These are phyloP conservation scores for Halcyon chelicuti DNA, from an alignment of 2,797 vertebrate species.

Conservation along the genomic window DNA sequence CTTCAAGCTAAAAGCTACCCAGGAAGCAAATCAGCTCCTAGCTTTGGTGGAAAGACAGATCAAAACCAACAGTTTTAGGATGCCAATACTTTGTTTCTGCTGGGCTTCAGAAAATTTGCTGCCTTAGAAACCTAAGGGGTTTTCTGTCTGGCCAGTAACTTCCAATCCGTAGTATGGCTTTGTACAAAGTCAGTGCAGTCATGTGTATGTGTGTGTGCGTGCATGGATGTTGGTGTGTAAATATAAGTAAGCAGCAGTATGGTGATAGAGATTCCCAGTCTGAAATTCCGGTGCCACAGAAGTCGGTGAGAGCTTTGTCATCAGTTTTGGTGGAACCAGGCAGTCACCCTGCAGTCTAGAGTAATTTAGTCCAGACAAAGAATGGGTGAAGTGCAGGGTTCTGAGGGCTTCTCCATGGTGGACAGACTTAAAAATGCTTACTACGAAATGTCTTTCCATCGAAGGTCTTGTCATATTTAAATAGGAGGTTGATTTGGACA, in stretches of 20 bases:
- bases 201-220: accelerated
- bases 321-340: background rate
- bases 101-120: background rate
- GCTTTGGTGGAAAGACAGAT: background rate
- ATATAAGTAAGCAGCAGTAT: background rate
- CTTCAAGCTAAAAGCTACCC: background rate
- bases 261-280: background rate
- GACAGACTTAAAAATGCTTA: background rate
- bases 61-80: background rate
- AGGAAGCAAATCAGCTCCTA: background rate
- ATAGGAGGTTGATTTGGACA: background rate
- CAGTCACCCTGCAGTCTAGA: background rate
- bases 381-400: background rate
- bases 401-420: background rate
- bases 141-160: background rate
- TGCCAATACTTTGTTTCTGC: background rate
- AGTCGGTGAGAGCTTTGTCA: background rate
- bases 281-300: background rate
- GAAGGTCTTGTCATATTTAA: background rate
- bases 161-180: background rate
- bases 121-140: background rate
- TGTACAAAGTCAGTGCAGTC: background rate
- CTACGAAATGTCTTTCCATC: background rate
- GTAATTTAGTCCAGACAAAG: background rate
- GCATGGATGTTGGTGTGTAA: background rate